Conservation (phyloP, 1,140 invertebrate genomes). For the Psix sp. region DNA sequence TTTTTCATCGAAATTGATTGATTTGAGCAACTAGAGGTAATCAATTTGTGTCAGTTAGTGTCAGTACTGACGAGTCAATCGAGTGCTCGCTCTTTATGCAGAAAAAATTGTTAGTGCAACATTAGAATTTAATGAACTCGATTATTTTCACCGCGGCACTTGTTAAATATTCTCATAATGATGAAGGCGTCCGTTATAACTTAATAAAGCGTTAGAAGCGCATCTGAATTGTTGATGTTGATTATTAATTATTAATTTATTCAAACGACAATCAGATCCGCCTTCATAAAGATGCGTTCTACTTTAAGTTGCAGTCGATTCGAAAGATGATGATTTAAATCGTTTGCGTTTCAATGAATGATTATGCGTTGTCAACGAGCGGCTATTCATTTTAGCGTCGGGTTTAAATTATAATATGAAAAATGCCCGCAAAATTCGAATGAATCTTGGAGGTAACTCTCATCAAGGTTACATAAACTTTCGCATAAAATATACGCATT, state of each 20-base stretch:
- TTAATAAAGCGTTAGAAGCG: constrained; percentile 38
- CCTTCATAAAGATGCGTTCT: constrained; percentile 42
- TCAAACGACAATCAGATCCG: constrained; percentile 44
- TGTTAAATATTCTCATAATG: constrained; percentile 41
- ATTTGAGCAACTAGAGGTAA: too few species aligned
- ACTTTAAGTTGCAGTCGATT: constrained; percentile 32
- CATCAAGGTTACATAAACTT: too few species aligned
- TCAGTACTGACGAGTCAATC: constrained; percentile 46
- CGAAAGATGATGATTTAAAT: constrained; percentile 45
- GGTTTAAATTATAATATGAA: too few species aligned
- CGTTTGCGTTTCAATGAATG: constrained; percentile 12
- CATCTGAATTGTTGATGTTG: constrained; percentile 47
- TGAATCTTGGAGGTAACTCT: too few species aligned
- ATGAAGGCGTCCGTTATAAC: constrained; percentile 44
- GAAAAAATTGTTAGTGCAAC: constrained; percentile 27
- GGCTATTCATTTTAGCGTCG: constrained; percentile 22
- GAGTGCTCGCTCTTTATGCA: constrained; percentile 14
- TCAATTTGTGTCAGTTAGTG: constrained; percentile 39
- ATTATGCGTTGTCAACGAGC: constrained; percentile 20
- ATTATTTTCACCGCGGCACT: constrained; percentile 39
- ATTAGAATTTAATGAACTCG: constrained; percentile 51
- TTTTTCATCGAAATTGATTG: constrained; percentile 16
- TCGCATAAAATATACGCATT: too few species aligned
- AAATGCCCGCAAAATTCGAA: too few species aligned
- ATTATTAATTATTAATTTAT: constrained; percentile 61